Percentiles rank a stretch among this genome's conserved stretches.
These are phyloP conservation scores for Anastrepha ludens DNA, from an alignment of 1,140 invertebrate species.

Conservation along the genomic window DNA sequence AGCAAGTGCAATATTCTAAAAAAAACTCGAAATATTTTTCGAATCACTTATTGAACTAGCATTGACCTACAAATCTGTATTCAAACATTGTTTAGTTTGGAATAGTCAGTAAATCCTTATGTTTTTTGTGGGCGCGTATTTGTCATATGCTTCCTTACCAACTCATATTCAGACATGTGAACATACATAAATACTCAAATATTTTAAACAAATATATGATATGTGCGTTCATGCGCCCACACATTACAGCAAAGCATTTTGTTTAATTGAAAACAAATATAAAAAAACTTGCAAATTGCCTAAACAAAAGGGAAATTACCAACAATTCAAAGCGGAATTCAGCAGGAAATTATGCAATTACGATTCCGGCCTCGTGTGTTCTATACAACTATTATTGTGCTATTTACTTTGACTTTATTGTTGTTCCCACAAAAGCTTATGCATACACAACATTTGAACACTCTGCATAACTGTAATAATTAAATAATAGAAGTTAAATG, in stretches of 20 bases:
- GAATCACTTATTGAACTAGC: too few relatives aligned
- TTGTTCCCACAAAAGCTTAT: conserved; percentile 5
- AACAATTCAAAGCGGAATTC: conserved; percentile 31
- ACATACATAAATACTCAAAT: not conserved
- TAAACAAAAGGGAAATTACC: not conserved
- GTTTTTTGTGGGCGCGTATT: not conserved
- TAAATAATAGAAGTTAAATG: not conserved
- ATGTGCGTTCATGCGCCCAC: not conserved
- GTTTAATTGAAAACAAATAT: conserved; percentile 5
- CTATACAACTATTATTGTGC: not conserved
- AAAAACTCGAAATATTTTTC: too few relatives aligned
- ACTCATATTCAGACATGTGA: not conserved
- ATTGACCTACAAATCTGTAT: too few relatives aligned
- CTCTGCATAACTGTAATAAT: not conserved
- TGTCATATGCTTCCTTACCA: not conserved
- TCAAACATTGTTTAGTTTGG: too few relatives aligned
- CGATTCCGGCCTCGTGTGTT: not conserved
- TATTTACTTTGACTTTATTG: not conserved
- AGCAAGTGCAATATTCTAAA: too few relatives aligned
- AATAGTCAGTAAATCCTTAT: not conserved
- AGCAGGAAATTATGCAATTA: conserved; percentile 36
- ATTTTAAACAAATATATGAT: not conserved
- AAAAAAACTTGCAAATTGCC: conserved; percentile 11
- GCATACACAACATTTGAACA: conserved; percentile 3
- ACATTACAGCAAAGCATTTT: not conserved